Evolutionary conservation across 1,140 invertebrate species (phyloP), one percentile per base, ranked within the genome.

Genomic region (Chlorops oryzae): DNA sequence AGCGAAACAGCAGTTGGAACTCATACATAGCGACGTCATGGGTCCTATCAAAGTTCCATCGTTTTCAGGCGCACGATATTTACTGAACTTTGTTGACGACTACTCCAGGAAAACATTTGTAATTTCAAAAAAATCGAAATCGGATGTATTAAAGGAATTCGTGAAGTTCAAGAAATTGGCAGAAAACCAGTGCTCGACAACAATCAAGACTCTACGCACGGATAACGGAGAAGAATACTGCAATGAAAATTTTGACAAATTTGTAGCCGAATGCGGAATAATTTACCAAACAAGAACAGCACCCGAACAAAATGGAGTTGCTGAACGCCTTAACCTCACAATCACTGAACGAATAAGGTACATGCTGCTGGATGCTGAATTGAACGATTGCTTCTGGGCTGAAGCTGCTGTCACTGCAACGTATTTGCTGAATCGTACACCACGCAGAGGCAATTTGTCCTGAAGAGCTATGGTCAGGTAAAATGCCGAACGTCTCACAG

Each of bases 31-130:
- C 0, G 75, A 77, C 55, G 44, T 76, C 1, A 73, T 65, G 50
- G 75, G 75, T 12, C 74, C 71, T 9, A 73, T 77, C 70, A 58
- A 66, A 10, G 50, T 57, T 6, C 40, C 12, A 18, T 72, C 65
- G 5, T 24, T 65, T 23, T 68, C 72, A 22, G 63, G 60, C 10
- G 59, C 62, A 2, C 42, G 47, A 6, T 78, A 73, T 52, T 68
- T 73, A 24, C 21, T 74, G 1, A 72, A 74, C 0, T 73, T 77
- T 24, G 75, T 73, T 2, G 74, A 78, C 58, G 73, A 77, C 20
- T 72, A 47, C 44, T 59, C 65, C 7, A 55, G 67, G 22, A 73
- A 70, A 58, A 58, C 62, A 52, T 59, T 57, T 50, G 59, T 74
- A 15, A 65, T 70, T 46, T 56, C 43, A 15, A 32, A 28, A 13